Evolutionary conservation across 1,140 invertebrate species (phyloP).

Genomic region (Rhynchophorus ferrugineus): DNA sequence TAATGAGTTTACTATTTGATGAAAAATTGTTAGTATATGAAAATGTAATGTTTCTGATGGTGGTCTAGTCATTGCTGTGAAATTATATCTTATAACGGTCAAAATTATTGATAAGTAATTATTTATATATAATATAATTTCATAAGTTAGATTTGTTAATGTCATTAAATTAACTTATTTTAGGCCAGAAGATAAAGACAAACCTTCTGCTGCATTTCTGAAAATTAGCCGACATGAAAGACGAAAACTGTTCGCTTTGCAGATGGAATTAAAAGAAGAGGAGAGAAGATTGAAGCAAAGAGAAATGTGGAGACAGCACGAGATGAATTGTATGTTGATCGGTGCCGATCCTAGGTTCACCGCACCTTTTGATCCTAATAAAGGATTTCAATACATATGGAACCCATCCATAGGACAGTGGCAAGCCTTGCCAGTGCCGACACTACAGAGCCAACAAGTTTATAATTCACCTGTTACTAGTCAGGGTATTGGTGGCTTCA

Average conservation of each 20-base stretch:
- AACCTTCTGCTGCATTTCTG: constrained; percentile 27
- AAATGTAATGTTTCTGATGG: too few species aligned
- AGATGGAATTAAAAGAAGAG: constrained; percentile 63
- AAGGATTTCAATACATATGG: constrained; percentile 51
- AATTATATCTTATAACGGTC: too few species aligned
- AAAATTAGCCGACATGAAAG: constrained; percentile 60
- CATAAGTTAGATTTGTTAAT: background rate
- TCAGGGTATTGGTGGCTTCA: constrained; percentile 34
- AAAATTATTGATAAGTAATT: too few species aligned
- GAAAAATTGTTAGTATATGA: too few species aligned
- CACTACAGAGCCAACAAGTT: constrained; percentile 10
- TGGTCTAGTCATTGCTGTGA: too few species aligned
- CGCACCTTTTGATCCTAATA: constrained; percentile 47
- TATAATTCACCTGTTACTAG: constrained; percentile 22
- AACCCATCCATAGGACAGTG: constrained; percentile 53
- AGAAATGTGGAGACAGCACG: constrained; percentile 55
- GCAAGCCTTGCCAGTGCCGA: constrained; percentile 47
- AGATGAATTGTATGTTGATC: constrained; percentile 52
- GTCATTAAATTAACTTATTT: background rate
- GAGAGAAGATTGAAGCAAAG: constrained; percentile 53
- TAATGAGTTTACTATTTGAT: background rate
- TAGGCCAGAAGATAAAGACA: constrained; percentile 40
- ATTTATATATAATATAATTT: background rate
- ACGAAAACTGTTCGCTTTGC: constrained; percentile 67
- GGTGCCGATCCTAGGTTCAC: constrained; percentile 52